These are phyloP conservation scores for Lepidocyrtinus sp. DNA, from an alignment of 2,888 invertebrate species.

Conservation along the genomic window DNA sequence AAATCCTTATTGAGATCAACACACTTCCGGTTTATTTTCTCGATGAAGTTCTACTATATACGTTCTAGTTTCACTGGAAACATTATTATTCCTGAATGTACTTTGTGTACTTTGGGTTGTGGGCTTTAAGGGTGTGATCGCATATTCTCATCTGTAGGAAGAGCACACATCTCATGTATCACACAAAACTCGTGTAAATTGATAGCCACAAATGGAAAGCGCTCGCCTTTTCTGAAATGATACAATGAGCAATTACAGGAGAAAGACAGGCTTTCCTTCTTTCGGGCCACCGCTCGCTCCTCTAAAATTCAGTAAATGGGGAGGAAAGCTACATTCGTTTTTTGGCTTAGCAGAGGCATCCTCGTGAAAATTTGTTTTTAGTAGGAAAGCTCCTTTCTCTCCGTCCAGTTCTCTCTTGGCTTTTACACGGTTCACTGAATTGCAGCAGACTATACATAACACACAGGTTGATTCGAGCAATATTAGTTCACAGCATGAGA, in stretches of 20 bases:
- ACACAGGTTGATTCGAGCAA: constrained; percentile 17
- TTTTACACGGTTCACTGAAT: constrained; percentile 18
- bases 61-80: too few species aligned
- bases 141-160: not conserved
- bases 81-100: too few species aligned
- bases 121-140: not conserved
- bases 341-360: constrained; percentile 15
- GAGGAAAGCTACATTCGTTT: constrained; percentile 17
- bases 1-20: constrained; percentile 8
- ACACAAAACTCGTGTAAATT: constrained; percentile 15
- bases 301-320: constrained; percentile 15
- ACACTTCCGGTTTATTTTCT: constrained; percentile 4
- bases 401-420: constrained; percentile 15
- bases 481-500: constrained; percentile 4
- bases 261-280: not conserved
- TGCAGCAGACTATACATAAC: not conserved
- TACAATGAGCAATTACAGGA: constrained; percentile 17
- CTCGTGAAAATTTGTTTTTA: constrained; percentile 14
- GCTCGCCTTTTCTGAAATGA: constrained; percentile 9
- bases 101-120: not conserved
- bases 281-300: not conserved
- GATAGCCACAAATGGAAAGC: constrained; percentile 20
- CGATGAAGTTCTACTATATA: not conserved
- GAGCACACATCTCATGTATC: not conserved
- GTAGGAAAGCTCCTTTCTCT: constrained; percentile 1